Conservation (phyloP, 1,140 invertebrate species). For the Pemphigus obesinymphae region DNA sequence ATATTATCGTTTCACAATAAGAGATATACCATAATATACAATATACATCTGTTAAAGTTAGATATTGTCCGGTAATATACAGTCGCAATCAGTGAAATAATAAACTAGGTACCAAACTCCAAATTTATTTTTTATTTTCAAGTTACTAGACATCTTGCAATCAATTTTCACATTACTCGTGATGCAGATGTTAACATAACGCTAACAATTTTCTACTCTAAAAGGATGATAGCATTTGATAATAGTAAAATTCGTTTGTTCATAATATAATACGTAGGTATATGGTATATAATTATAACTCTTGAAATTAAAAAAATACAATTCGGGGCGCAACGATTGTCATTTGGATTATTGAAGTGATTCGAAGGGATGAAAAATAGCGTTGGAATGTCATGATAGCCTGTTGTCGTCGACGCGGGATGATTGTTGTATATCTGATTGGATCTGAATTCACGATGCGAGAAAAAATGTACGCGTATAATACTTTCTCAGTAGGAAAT, state of each 20-base stretch:
- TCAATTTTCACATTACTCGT: neutral
- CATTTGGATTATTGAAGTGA: neutral
- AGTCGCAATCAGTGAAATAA: no score
- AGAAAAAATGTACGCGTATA: conserved; percentile 10
- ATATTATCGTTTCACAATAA: no score
- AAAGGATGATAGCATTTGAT: neutral
- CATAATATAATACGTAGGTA: no score
- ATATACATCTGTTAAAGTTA: no score
- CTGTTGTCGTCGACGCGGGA: neutral
- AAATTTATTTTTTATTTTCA: no score
- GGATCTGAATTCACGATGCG: conserved; percentile 16
- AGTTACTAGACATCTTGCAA: neutral
- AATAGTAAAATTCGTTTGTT: neutral
- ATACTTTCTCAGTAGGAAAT: conserved; percentile 34
- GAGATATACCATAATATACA: no score
- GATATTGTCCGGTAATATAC: no score
- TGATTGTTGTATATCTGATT: conserved; percentile 24
- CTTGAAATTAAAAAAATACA: neutral
- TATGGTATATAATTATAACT: neutral
- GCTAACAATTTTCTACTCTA: neutral
- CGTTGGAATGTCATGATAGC: neutral
- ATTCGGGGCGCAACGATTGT: neutral
- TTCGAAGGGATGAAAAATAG: neutral
- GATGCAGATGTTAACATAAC: neutral
- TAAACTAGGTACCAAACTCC: no score